phyloP scores from a whole-genome alignment of 2,888 invertebrate genomes.

The Liodrosophila aerea region DNA sequence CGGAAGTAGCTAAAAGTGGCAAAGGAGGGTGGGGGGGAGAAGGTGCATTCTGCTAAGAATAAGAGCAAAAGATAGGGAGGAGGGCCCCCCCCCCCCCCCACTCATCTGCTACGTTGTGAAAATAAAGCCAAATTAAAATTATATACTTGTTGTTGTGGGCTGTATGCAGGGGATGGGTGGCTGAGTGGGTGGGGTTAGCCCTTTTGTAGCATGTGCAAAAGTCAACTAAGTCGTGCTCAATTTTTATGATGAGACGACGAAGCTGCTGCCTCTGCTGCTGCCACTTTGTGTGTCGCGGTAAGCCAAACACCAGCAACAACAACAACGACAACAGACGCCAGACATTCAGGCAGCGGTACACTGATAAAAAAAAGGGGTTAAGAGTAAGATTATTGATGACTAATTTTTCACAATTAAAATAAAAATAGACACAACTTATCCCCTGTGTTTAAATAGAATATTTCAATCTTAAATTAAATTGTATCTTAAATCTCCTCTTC shows the following conservation, averaged over 20 bases:
- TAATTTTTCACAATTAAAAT: too few species aligned
- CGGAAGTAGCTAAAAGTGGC: slow-evolving; percentile 9
- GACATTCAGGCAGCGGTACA: slow-evolving; percentile 10
- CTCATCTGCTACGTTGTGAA: slow-evolving; percentile 63
- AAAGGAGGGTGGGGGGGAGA: too few species aligned
- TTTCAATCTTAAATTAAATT: too few species aligned
- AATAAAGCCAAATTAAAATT: slow-evolving; percentile 77
- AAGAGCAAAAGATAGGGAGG: too few species aligned
- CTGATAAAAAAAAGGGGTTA: too few species aligned
- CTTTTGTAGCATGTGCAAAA: slow-evolving; percentile 65
- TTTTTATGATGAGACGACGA: slow-evolving; percentile 69
- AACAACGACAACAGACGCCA: slow-evolving; percentile 15
- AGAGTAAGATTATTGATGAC: too few species aligned
- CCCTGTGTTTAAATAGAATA: too few species aligned
- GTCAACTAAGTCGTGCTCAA: slow-evolving; percentile 76
- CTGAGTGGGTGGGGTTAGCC: slow-evolving; percentile 20
- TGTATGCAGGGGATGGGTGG: slow-evolving; percentile 12
- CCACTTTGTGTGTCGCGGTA: slow-evolving; percentile 56
- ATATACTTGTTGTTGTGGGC: slow-evolving; percentile 55
- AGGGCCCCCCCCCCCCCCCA: too few species aligned
- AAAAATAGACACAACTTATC: too few species aligned
- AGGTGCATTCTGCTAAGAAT: too few species aligned
- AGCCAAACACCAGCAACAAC: slow-evolving; percentile 32
- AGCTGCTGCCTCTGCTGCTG: slow-evolving; percentile 21
- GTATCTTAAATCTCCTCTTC: too few species aligned